phyloP scores from a whole-genome alignment of 2,888 invertebrate species.

The Torymus texanus region DNA sequence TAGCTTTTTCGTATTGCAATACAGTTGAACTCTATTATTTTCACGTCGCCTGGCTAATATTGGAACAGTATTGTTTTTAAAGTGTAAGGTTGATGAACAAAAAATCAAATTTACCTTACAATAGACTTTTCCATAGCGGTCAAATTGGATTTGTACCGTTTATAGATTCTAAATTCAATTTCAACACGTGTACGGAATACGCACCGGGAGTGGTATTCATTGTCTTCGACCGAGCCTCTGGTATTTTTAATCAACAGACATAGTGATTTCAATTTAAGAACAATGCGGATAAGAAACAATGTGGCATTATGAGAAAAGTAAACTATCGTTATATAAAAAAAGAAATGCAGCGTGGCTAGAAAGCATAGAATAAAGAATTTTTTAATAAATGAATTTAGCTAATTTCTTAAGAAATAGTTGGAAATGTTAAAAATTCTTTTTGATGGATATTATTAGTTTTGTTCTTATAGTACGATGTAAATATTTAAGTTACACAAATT shows the following conservation, averaged over 20 bases:
- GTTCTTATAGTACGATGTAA: no score
- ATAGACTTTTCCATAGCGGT: slow-evolving; percentile 25
- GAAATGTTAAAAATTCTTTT: no score
- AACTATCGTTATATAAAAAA: not conserved
- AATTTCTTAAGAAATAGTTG: no score
- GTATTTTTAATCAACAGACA: slow-evolving; percentile 35
- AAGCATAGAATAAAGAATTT: no score
- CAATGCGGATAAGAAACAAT: slow-evolving; percentile 4
- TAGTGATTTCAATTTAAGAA: slow-evolving; percentile 25
- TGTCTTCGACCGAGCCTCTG: slow-evolving; percentile 7
- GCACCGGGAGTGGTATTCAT: slow-evolving; percentile 20
- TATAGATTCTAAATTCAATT: slow-evolving; percentile 45
- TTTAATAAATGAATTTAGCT: no score
- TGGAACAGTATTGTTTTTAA: slow-evolving; percentile 4
- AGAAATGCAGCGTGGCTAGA: not conserved
- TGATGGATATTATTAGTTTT: no score
- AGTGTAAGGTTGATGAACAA: slow-evolving; percentile 8
- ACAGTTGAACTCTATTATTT: no score
- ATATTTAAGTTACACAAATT: no score
- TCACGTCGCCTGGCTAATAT: slow-evolving; percentile 7
- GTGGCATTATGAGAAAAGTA: not conserved
- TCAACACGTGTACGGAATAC: slow-evolving; percentile 32
- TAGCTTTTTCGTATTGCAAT: no score
- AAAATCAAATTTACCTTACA: slow-evolving; percentile 34
- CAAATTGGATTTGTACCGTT: slow-evolving; percentile 34